Evolutionary conservation across 2,888 invertebrate species (phyloP), one percentile per base, ranked within the genome.

Genomic region (Steromphala cineraria): DNA sequence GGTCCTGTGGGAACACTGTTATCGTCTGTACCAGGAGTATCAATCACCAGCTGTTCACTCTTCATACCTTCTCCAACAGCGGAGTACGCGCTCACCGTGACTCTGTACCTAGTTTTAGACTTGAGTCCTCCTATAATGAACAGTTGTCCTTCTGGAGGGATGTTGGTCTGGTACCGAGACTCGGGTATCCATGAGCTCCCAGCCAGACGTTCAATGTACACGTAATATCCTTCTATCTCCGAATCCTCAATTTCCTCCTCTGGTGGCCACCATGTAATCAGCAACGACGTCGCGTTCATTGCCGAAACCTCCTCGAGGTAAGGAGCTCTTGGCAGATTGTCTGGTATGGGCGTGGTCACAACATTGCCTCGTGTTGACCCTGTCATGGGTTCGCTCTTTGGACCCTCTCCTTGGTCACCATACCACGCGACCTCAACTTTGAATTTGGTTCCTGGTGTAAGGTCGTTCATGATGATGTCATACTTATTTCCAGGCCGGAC

Each of bases 361-460:
- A 17, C 55, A 17, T 24, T 55, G 10, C 76, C 76, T n/a, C n/a
- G 28, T 7, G 76, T 76, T 15, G 53, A 55, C n/a, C 53, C 76
- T 28, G 36, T 55, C 53, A 53, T 31, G 1, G 76, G 76, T 24
- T 76, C 53, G 36, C 76, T 76, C 31, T 55, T 53, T 5, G 76
- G 76, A 5, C 76, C 76, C 55, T 76, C 76, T 21, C 76, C 76
- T 21, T 76, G 31, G 19, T 24, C 28, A 8, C 24, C 40, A 55
- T 76, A 76, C 76, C 53, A 53, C 3, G 76, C 76, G 7, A 76
- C 76, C 31, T 76, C 76, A 2, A 76, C 76, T 31, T 36, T 53
- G 76, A 31, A 76, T 24, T 76, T 55, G 24, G 53, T 24, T 31
- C 76, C 76, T 2, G 76, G 55, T n/a, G 53, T 24, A 10, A 76